These are phyloP conservation scores for Tenodera sinensis DNA, from an alignment of 2,888 invertebrate species.

Conservation along the genomic window DNA sequence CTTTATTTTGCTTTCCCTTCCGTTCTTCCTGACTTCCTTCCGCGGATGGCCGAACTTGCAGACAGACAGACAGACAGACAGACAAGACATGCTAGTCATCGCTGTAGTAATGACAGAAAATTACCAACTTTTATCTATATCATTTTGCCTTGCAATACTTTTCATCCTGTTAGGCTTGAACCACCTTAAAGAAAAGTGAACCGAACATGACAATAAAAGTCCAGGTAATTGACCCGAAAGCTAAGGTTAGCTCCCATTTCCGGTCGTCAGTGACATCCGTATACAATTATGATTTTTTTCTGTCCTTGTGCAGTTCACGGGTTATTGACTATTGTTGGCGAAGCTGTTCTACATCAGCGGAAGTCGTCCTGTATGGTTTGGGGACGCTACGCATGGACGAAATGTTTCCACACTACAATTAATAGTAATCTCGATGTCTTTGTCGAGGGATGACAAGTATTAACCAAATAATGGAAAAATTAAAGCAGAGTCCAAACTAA, in stretches of 20 bases:
- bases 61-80: neutral
- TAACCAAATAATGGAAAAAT: too few relatives aligned
- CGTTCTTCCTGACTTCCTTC: neutral
- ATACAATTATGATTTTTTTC: neutral
- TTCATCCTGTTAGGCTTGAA: neutral
- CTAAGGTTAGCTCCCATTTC: neutral
- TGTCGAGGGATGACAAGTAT: too few relatives aligned
- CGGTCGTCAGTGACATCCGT: neutral
- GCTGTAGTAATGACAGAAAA: slow-evolving; percentile 5
- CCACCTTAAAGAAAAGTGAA: neutral
- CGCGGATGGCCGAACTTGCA: neutral
- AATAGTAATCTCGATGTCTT: too few relatives aligned
- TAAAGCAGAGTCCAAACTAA: too few relatives aligned
- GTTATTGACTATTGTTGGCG: neutral
- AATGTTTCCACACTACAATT: neutral
- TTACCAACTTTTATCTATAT: neutral
- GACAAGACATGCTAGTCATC: neutral
- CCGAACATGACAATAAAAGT: neutral
- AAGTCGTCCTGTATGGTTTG: neutral
- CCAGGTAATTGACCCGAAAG: slow-evolving; percentile 5
- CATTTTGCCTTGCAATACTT: neutral
- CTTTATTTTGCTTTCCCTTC: neutral
- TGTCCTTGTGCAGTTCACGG: neutral
- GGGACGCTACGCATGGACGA: neutral
- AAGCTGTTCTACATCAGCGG: neutral